A percentile compares a stretch with the other conserved stretches of the same genome.
Conservation (phyloP, 23 tunicate genomes). For the Styela clava region DNA sequence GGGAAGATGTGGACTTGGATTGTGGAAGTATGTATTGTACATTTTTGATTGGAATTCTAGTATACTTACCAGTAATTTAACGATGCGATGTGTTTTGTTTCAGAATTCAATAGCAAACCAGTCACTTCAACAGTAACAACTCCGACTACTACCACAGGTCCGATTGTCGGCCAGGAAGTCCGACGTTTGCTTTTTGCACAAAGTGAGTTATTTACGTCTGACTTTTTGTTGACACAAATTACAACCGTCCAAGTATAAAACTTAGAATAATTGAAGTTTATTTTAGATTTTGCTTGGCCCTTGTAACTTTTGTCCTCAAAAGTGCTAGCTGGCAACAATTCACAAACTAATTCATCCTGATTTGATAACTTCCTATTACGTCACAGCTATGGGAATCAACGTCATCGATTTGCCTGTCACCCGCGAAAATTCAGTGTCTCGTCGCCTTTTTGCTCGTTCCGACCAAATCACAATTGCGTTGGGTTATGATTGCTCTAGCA, state of each 20-base stretch:
- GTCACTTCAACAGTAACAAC: conserved; percentile 5
- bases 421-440: conserved; percentile 21
- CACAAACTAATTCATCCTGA: background rate
- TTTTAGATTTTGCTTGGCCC: no score
- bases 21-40: conserved; percentile 38
- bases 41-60: no score
- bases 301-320: no score
- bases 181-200: conserved; percentile 35
- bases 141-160: conserved; percentile 7
- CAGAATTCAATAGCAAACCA: no score
- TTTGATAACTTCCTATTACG: background rate
- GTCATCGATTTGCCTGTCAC: conserved; percentile 49
- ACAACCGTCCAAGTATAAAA: conserved; percentile 7
- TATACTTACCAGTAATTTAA: no score
- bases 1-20: conserved; percentile 18
- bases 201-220: conserved; percentile 7
- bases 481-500: conserved; percentile 54
- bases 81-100: no score
- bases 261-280: no score
- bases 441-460: conserved; percentile 42
- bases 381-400: conserved; percentile 50
- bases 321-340: no score
- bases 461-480: conserved; percentile 59
- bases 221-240: conserved; percentile 4
- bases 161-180: conserved; percentile 14